Evolutionary conservation across 2,888 invertebrate genomes (phyloP).

Genomic region (Acronicta aceris): DNA sequence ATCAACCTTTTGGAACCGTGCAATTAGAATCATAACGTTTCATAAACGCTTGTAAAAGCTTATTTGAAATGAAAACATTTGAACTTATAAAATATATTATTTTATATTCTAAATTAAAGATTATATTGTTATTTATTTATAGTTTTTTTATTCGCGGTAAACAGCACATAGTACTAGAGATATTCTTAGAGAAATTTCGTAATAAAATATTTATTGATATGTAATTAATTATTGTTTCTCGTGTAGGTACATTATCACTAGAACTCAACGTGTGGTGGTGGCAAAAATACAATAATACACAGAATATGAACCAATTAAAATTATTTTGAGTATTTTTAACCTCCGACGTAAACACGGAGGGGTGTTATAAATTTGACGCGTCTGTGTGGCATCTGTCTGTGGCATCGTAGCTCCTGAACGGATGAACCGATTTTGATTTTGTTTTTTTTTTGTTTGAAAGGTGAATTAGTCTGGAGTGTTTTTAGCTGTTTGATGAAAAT

Average conservation of each 20-base stretch:
- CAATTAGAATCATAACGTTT: too few relatives aligned
- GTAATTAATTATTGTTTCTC: slow-evolving; percentile 60
- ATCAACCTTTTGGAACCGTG: too few relatives aligned
- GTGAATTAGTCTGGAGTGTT: too few relatives aligned
- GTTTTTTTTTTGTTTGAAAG: too few relatives aligned
- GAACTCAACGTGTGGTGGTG: slow-evolving; percentile 38
- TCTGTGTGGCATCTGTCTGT: too few relatives aligned
- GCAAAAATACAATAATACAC: slow-evolving; percentile 40
- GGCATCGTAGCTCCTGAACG: too few relatives aligned
- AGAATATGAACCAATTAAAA: slow-evolving; percentile 24
- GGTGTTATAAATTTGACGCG: too few relatives aligned
- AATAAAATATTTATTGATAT: slow-evolving; percentile 60
- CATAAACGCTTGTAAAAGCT: too few relatives aligned
- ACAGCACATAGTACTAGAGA: slow-evolving; percentile 37
- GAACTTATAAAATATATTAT: slow-evolving; percentile 34
- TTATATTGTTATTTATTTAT: neutral
- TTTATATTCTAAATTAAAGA: slow-evolving; percentile 6
- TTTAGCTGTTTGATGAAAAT: too few relatives aligned
- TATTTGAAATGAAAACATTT: too few relatives aligned
- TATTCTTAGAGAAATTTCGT: slow-evolving; percentile 29
- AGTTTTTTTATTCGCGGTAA: neutral
- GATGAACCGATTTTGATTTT: too few relatives aligned
- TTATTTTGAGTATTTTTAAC: slow-evolving; percentile 6
- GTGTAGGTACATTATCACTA: slow-evolving; percentile 26
- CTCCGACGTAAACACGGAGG: too few relatives aligned